A percentile compares a stretch with the other conserved stretches of the same genome.
These are phyloP conservation scores for Lytechinus pictus DNA, from an alignment of 35 echinoderm and acorn worm genomes.

Conservation along the genomic window DNA sequence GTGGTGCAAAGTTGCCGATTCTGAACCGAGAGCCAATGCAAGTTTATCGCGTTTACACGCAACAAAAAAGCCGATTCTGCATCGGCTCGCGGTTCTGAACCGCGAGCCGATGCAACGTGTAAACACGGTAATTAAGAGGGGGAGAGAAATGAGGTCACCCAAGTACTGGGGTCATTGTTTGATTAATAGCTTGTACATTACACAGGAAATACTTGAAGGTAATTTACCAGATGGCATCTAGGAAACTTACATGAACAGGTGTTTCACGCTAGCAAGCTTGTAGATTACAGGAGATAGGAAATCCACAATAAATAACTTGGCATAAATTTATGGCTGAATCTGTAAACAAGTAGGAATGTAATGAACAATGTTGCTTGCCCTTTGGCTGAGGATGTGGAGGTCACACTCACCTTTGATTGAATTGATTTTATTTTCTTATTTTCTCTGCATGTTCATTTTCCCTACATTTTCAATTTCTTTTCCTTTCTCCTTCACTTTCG, in stretches of 20 bases:
- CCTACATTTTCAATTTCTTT: too few relatives aligned
- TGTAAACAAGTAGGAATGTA: slow-evolving; percentile 1
- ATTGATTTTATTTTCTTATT: not conserved
- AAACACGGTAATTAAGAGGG: too few relatives aligned
- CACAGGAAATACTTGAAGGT: not conserved
- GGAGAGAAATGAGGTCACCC: not conserved
- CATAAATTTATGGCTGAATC: not conserved
- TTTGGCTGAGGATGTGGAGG: not conserved
- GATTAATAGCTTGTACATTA: not conserved
- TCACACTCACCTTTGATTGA: not conserved
- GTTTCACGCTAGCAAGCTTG: not conserved
- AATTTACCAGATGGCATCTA: not conserved
- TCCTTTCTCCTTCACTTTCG: too few relatives aligned
- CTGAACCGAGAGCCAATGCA: too few relatives aligned
- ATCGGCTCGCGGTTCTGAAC: too few relatives aligned
- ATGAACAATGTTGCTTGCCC: not conserved
- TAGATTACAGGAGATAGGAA: not conserved
- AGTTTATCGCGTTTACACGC: too few relatives aligned
- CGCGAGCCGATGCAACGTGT: too few relatives aligned
- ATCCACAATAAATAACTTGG: not conserved
- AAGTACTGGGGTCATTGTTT: not conserved
- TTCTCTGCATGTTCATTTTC: too few relatives aligned
- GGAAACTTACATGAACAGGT: not conserved
- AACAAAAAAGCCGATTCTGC: too few relatives aligned
- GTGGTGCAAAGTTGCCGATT: too few relatives aligned